Evolutionary conservation across 2,797 vertebrate genomes (phyloP).

Genomic region (Babyrousa celebensis): DNA sequence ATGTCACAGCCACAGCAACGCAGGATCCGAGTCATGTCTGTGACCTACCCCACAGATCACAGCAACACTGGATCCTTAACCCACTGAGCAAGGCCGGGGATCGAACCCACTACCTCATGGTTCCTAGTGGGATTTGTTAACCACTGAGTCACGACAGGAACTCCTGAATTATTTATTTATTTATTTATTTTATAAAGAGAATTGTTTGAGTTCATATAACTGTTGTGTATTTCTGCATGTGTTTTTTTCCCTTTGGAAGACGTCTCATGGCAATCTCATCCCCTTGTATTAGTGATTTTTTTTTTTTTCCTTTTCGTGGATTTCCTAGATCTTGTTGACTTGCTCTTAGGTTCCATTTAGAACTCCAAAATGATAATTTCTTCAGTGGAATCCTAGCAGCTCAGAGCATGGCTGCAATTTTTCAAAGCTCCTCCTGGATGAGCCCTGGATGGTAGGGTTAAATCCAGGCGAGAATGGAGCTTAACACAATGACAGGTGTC

Average conservation of each 20-base stretch:
- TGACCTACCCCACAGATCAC: too few relatives aligned
- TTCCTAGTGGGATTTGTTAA: too few relatives aligned
- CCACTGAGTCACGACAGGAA: too few relatives aligned
- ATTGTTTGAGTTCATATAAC: neutral
- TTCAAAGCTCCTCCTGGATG: neutral
- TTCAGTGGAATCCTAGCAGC: neutral
- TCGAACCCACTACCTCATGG: too few relatives aligned
- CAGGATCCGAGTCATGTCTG: too few relatives aligned
- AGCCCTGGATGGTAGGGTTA: neutral
- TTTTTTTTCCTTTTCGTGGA: neutral
- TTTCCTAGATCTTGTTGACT: conserved; percentile 23
- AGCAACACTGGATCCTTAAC: too few relatives aligned
- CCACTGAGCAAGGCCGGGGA: too few relatives aligned
- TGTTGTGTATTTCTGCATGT: conserved; percentile 32
- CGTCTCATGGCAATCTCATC: conserved; percentile 41
- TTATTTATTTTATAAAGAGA: neutral
- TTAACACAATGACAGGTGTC: neutral
- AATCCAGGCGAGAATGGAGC: neutral
- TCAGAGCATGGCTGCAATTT: conserved; percentile 12
- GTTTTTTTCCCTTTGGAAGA: conserved; percentile 52
- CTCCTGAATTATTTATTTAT: too few relatives aligned
- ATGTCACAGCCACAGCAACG: too few relatives aligned
- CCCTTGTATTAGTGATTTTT: neutral
- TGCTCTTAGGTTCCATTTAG: neutral
- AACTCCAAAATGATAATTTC: neutral